These are phyloP conservation scores for Mesoligia furuncula DNA, from an alignment of 2,888 invertebrate genomes.

Conservation along the genomic window DNA sequence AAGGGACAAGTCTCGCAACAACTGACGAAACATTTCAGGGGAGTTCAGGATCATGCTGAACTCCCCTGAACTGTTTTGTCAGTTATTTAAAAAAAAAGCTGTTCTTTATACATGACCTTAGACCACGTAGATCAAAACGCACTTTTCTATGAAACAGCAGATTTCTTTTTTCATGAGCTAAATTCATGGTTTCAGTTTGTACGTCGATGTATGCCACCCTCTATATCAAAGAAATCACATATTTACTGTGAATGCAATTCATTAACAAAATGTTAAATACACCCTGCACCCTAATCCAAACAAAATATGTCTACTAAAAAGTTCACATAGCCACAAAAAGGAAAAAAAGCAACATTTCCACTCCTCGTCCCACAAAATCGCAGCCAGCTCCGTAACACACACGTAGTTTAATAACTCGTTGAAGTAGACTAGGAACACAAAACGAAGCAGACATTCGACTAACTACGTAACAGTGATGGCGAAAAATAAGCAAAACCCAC, in stretches of 20 bases:
- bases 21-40: too few species aligned
- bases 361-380: constrained; percentile 32
- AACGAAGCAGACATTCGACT: constrained; percentile 70
- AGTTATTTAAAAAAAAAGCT: too few species aligned
- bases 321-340: neutral
- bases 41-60: too few species aligned
- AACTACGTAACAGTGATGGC: constrained; percentile 72
- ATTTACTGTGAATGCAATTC: neutral
- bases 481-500: constrained; percentile 67
- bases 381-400: constrained; percentile 21
- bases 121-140: too few species aligned
- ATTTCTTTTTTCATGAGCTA: neutral
- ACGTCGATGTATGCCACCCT: neutral
- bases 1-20: too few species aligned
- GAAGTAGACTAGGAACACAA: constrained; percentile 65
- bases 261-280: neutral
- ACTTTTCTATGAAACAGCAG: too few species aligned
- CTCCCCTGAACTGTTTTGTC: too few species aligned
- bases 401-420: constrained; percentile 61
- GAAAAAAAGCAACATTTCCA: constrained; percentile 36
- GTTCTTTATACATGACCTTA: too few species aligned
- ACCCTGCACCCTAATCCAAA: neutral
- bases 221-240: neutral
- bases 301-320: neutral
- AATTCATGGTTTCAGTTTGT: neutral